Percentiles rank a stretch among this genome's conserved stretches.
Evolutionary conservation across 2,797 vertebrate species (phyloP).

Genomic region (Lycodopsis pacificus): DNA sequence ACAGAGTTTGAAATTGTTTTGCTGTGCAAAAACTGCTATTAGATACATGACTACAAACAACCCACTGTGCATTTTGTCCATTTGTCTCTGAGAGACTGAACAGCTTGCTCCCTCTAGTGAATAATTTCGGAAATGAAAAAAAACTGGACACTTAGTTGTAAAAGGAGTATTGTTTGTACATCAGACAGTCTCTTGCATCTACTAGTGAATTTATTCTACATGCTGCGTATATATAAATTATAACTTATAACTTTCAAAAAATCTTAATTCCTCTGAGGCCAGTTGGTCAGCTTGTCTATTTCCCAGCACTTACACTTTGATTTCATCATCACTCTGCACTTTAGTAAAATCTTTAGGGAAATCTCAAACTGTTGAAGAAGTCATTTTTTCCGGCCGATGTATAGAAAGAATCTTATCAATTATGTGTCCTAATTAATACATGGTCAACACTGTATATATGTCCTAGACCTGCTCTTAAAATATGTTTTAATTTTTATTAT

Average conservation of each 20-base stretch:
- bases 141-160: conserved; percentile 45
- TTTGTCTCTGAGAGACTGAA: conserved; percentile 14
- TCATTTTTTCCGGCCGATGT: conserved; percentile 40
- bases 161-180: not conserved
- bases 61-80: not conserved
- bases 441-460: not conserved
- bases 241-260: conserved; percentile 26
- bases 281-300: conserved; percentile 10
- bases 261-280: conserved; percentile 38
- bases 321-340: conserved; percentile 78
- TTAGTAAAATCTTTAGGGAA: conserved; percentile 52
- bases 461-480: no score
- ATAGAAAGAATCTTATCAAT: conserved; percentile 20
- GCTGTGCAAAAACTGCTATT: not conserved
- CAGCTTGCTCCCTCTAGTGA: conserved; percentile 85
- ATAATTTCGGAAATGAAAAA: conserved; percentile 69
- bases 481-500: no score
- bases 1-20: not conserved
- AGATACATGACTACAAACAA: conserved; percentile 4
- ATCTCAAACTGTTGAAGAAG: conserved; percentile 61
- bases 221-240: not conserved
- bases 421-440: not conserved
- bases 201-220: not conserved
- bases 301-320: conserved; percentile 69
- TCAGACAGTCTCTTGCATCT: not conserved